Evolutionary conservation across 2,113 vertebrate species (phyloP), one percentile per base, ranked within the genome.

Genomic region (Rhinopithecus roxellana): DNA sequence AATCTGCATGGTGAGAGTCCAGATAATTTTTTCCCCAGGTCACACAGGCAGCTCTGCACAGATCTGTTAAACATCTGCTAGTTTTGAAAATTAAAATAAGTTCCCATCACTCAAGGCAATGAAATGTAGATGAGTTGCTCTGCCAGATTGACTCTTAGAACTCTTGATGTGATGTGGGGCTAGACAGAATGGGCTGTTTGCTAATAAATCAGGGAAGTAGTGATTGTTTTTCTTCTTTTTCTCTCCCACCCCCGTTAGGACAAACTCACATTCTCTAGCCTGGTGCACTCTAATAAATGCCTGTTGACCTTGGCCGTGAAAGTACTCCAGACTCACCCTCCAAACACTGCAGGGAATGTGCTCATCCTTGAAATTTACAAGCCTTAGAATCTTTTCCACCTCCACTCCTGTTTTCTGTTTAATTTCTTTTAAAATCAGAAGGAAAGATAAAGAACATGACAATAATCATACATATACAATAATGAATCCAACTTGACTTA

Each of bases 31-130:
- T 72, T 27, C 81, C 18, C 57, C 38, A 4, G 14, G 6, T 89
- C 25, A 17, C 32, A 11, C 4, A 23, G 52, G 38, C 92, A 86
- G 18, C 48, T 12, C 32, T 50, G 30, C 25, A 32, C 45, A 35
- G 18, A 3, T 43, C 84, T 86, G 16, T 79, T 52, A 43, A 55
- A 81, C 52, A 82, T 72, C 6, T 78, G 77, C 50, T 89, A 32
- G 50, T 80, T 89, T 94, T 59, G 35, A 88, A 89, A 90, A 95
- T 90, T 30, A 88, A 94, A 89, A 79, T 80, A 80, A 48, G 48
- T 61, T 92, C 22, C 81, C 59, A 43, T 85, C 72, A 74, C 80
- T 89, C 70, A 90, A 38, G 85, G 59, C 81, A 20, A 14, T 74
- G 82, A 82, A 74, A 70, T 43, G 45, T 23, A 50, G 52, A 45